Evolutionary conservation across 2,797 vertebrate genomes (phyloP).

Genomic region (Nyctalus aviator): DNA sequence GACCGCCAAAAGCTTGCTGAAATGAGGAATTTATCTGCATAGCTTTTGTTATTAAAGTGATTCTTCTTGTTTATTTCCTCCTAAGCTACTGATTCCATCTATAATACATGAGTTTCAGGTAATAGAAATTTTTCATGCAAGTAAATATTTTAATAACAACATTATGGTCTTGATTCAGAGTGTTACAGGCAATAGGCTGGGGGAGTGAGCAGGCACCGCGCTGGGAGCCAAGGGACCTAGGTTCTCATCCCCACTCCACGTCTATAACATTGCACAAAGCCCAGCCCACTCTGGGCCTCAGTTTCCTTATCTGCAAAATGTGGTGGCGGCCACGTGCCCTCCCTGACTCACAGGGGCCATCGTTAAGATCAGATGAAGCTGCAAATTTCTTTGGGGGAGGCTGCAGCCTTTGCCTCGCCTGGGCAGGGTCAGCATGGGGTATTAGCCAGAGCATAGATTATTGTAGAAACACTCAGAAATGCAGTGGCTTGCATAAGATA

Average conservation of each 20-base stretch:
- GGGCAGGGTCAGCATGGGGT: fast-evolving
- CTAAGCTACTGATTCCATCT: conserved; percentile 79
- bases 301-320: background rate
- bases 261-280: conserved; percentile 12
- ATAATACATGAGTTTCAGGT: conserved; percentile 80
- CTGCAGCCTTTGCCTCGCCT: fast-evolving
- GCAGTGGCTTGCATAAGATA: background rate
- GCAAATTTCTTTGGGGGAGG: background rate
- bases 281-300: background rate
- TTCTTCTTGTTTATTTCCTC: conserved; percentile 82
- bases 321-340: background rate
- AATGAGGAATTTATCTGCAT: conserved; percentile 81
- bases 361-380: background rate
- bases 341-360: background rate
- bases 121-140: conserved; percentile 79
- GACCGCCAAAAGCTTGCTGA: conserved; percentile 77
- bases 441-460: background rate
- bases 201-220: fast-evolving
- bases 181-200: background rate
- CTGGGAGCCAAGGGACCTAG: background rate
- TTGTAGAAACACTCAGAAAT: background rate
- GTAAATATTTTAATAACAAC: conserved; percentile 80
- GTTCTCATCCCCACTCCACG: background rate
- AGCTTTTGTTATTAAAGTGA: conserved; percentile 82
- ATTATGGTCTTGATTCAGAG: conserved; percentile 74